A percentile compares a stretch with the other conserved stretches of the same genome.
These are phyloP conservation scores for Oryzias dopingdopingensis DNA, from an alignment of 2,797 vertebrate species.

Conservation along the genomic window DNA sequence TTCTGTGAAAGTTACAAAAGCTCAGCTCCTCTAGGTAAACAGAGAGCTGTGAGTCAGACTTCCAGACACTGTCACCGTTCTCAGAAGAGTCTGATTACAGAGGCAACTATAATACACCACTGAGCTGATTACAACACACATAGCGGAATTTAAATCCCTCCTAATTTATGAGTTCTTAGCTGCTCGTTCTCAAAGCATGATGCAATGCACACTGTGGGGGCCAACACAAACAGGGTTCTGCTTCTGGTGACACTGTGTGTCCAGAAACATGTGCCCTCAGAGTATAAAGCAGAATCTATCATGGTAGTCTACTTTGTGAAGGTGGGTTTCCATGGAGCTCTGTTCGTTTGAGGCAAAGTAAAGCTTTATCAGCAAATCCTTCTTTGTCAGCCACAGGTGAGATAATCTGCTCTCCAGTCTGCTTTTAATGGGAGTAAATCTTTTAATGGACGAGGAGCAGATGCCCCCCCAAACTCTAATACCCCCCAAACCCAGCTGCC, in stretches of 20 bases:
- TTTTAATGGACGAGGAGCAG: conserved; percentile 27
- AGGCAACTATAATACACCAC: conserved; percentile 6
- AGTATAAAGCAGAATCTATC: conserved; percentile 1
- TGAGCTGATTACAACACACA: conserved; percentile 25
- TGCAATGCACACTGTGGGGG: background rate
- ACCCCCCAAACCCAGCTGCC: conserved; percentile 23
- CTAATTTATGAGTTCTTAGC: conserved; percentile 36
- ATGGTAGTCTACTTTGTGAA: conserved; percentile 6
- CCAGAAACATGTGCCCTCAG: conserved; percentile 3
- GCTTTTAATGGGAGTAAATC: conserved; percentile 45
- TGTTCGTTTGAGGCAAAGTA: conserved; percentile 5
- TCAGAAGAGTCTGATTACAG: conserved; percentile 2
- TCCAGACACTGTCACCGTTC: background rate
- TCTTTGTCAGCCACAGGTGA: conserved; percentile 43
- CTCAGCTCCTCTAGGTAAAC: background rate
- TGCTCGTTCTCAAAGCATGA: conserved; percentile 6
- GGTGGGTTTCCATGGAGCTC: conserved; percentile 7
- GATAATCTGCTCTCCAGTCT: conserved; percentile 55
- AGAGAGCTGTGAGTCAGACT: background rate
- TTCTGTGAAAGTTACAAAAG: background rate
- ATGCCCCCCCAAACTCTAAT: background rate
- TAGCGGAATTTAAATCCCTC: conserved; percentile 34
- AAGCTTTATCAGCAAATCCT: conserved; percentile 33
- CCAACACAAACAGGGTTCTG: background rate
- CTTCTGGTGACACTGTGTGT: too few relatives aligned